These are phyloP conservation scores for Triplophysa siluroides DNA, from an alignment of 2,113 vertebrate species.

Conservation along the genomic window DNA sequence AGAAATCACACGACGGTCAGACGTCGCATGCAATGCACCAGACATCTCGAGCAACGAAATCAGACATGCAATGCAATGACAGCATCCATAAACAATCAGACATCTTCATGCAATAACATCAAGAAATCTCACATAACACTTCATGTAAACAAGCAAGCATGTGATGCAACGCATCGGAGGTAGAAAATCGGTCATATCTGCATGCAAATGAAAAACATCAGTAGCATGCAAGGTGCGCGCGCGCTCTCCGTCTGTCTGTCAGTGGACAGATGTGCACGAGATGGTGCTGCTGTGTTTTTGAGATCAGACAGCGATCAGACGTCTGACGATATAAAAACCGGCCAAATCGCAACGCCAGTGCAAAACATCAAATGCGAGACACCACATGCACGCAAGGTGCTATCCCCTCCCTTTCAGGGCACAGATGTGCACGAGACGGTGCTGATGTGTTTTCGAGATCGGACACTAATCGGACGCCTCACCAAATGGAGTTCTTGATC, in stretches of 20 bases:
- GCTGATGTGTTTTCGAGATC: background rate
- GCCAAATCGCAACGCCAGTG: too few relatives aligned
- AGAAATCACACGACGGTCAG: background rate
- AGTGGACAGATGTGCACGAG: too few relatives aligned
- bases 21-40: background rate
- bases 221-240: background rate
- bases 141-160: background rate
- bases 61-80: background rate
- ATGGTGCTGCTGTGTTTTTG: too few relatives aligned
- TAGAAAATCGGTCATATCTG: background rate
- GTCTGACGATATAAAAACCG: too few relatives aligned
- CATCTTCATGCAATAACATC: background rate
- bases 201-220: background rate
- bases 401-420: background rate
- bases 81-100: background rate
- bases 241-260: too few relatives aligned
- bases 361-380: background rate
- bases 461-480: conserved; percentile 60
- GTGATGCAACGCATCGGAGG: background rate
- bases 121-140: too few relatives aligned
- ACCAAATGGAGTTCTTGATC: conserved; percentile 96
- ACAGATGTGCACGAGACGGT: background rate
- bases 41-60: background rate
- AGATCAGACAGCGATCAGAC: background rate
- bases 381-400: background rate